phyloP scores from a whole-genome alignment of 2,888 invertebrate genomes.

The Diarsia brunnea region DNA sequence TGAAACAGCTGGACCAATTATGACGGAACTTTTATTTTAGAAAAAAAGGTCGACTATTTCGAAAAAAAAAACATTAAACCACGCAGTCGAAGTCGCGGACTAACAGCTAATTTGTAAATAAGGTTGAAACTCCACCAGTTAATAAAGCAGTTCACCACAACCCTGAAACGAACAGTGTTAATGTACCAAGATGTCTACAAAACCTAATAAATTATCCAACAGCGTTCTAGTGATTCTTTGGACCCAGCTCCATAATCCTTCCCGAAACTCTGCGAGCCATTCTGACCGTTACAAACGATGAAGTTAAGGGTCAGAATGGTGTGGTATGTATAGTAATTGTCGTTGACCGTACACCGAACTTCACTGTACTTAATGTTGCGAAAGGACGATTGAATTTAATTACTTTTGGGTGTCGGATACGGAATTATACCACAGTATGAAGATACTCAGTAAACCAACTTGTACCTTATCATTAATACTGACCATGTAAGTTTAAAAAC shows the following conservation, averaged over 20 bases:
- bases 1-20: no score
- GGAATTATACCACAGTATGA: slow-evolving; percentile 50
- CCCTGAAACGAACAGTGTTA: slow-evolving; percentile 31
- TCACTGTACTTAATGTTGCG: slow-evolving; percentile 75
- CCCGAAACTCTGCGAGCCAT: slow-evolving; percentile 38
- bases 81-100: not conserved
- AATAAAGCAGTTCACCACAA: slow-evolving; percentile 2
- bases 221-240: slow-evolving; percentile 55
- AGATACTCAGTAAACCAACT: not conserved
- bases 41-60: no score
- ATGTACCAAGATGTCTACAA: slow-evolving; percentile 54
- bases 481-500: no score
- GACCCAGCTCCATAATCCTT: slow-evolving; percentile 46
- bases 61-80: no score
- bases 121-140: not conserved
- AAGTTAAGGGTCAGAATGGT: slow-evolving; percentile 58
- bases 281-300: slow-evolving; percentile 45
- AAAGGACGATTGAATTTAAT: slow-evolving; percentile 79
- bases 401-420: slow-evolving; percentile 71
- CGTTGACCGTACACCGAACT: slow-evolving; percentile 61
- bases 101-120: slow-evolving; percentile 4
- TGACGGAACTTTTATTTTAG: not conserved
- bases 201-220: slow-evolving; percentile 61
- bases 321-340: slow-evolving; percentile 41
- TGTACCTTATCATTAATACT: no score